Base-by-base conservation (phyloP, 2,797 vertebrate species). In the Peromyscus nudipes region DNA sequence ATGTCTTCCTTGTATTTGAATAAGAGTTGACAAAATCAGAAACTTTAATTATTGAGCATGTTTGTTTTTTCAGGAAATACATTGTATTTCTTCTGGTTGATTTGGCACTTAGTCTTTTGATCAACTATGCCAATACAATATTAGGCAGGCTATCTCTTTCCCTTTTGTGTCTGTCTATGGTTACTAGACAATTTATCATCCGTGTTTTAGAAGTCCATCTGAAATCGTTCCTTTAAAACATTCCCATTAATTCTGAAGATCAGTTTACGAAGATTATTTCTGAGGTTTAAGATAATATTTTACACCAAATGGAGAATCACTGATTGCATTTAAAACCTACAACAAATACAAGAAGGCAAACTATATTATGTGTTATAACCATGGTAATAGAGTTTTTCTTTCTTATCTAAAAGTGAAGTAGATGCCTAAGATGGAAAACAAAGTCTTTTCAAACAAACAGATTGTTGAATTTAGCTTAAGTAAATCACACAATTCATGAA, bases 191-290 rank as follows among this genome's bases (percentile, higher is more conserved):
- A 91, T 94, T 94, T 95, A 96, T 96, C 97, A 97, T 95, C 95
- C 49, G 85, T 96, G 82, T 77, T 92, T 97, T 95, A 97, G 86
- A 96, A 93, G 37, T 71, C 82, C 27, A 83, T 90, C 55, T 97
- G 81, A 96, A 92, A 81, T 95, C 8, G 84, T 93, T 84, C 46
- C 82, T 96, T 97, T 95, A 80, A 89, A 96, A 96, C 43, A 89
- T 90, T 34, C 29, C 82, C 77, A 92, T 96, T 96, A 92, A 97
- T 96, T 97, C 89, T 94, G 79, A 97, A 52, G 40, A 92, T 84
- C 46, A 89, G 21, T 95, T 97, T 96, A 40, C 31, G 69, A 95
- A 92, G 64, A 97, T 80, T 75, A 87, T 91, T 95, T 93, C 62
- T 96, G 94, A 67, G 69, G 52, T 67, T 40, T 69, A 95, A 95